Base-by-base conservation (phyloP, 1,140 invertebrate species). In the Prorops nasuta region DNA sequence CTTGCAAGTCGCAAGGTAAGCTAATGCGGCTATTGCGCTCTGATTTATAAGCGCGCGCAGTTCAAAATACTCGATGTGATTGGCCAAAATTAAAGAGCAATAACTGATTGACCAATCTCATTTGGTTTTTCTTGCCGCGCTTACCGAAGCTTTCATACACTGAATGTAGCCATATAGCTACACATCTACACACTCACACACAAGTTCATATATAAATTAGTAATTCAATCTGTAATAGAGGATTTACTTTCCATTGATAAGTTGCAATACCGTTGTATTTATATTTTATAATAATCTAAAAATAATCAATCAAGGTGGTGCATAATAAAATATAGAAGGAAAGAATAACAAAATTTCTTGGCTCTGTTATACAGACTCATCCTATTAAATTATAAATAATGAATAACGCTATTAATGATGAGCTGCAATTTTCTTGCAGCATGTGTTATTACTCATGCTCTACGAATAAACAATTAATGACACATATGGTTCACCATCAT, bases 401-500 rank as follows among this genome's bases (percentile, higher is more conserved):
- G 6, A 28, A 28, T 7, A 28, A 28, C 24, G 24, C 24, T 6
- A 7, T 7, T 28, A 28, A 28, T 7, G 6, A 12, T 28, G 12
- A 6, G 12, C 6, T 35, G 34, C 3, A 35, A 4, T 28, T 28
- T 10, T 28, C 24, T 28, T 35, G 34, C 14, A 8, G 6, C 6
- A 35, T 35, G 34, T 35, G 34, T 35, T 35, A 4, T 15, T 35
- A 8, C 14, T 4, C 6, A 35, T 35, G 34, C 14, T 8, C 6
- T 35, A 8, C 34, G 14, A 9, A 7, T 9, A 4, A 4, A 3
- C 4, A 35, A 22, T 42, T 49, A 9, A 42, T 49, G 19, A 32
- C 20, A n/a, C 47, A 49, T 24, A 49, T 42, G 15, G 32, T 49
- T 3, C 31, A 24, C 9, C 12, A 24, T 38, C 54, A 55, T 20